Evolutionary conservation across 2,797 vertebrate species (phyloP).

Genomic region (Hemitrygon akajei): DNA sequence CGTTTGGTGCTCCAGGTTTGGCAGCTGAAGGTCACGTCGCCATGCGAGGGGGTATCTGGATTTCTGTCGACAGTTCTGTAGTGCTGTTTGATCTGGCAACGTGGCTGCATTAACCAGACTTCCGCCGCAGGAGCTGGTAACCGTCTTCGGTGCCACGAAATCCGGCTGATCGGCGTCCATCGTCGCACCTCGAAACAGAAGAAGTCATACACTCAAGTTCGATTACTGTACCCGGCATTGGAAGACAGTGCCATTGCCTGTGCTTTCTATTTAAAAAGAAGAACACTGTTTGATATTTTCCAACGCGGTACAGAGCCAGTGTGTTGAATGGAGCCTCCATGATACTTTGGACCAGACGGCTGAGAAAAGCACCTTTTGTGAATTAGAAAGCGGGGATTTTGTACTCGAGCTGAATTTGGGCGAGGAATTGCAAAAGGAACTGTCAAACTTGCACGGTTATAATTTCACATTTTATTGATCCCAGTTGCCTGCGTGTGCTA

Average conservation of each 20-base stretch:
- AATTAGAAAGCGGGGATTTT: neutral
- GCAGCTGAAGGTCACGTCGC: conserved; percentile 4
- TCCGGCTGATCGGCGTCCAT: neutral
- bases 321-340: neutral
- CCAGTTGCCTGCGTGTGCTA: no score
- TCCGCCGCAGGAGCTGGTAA: neutral
- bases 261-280: neutral
- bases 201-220: no score
- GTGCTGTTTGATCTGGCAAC: neutral
- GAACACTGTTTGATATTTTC: neutral
- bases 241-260: neutral
- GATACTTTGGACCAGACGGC: neutral
- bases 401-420: neutral
- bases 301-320: neutral
- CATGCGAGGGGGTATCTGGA: neutral
- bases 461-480: no score
- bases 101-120: no score
- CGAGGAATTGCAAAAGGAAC: neutral
- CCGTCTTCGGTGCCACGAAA: neutral
- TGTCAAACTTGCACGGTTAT: neutral
- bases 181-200: neutral
- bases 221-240: no score
- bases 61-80: neutral
- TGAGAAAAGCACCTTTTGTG: neutral
- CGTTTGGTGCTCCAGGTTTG: no score